Base-by-base conservation (phyloP, 1,140 invertebrate species). In the Parasteatoda tepidariorum region DNA sequence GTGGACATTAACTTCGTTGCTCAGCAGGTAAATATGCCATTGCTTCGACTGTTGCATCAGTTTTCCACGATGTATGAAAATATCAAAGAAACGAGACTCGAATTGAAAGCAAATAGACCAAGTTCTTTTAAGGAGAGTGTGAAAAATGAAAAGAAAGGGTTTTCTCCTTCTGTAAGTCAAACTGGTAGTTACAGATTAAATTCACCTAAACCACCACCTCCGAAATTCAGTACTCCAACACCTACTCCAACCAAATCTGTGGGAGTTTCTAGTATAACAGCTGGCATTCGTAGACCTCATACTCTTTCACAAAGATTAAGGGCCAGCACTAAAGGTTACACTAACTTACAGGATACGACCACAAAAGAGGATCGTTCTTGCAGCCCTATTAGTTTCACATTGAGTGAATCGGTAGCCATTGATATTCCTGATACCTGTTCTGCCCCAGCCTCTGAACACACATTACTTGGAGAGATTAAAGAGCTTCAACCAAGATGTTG, bases 11-110 rank as follows among this genome's bases (percentile, higher is more conserved):
- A 94, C 66, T 96, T 95, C 86, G 96, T 97, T 86, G 95, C 94
- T 75, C 96, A 97, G 87, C 94, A 94, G 91, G 93, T 97, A 7
- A 98, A 98, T 88, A 98, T 99, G 96, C 96, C 97, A 0, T 89
- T 99, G 48, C 89, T 99, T 28, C 90, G 97, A 75, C 91, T 99
- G 28, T 90, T 98, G 54, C 96, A 98, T 91, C 97, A 99, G 90
- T 97, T 99, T 85, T 95, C 94, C 85, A 97, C 97, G 84, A 98
- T 99, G 96, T 97, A 98, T 89, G 95, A 97, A 89, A 98, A 98
- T 90, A 96, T 98, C 4, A 96, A 97, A 87, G 95, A 97, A 87
- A 98, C 97, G 1, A 94, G 96, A 88, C 93, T 94, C 86, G 96
- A 97, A 86, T 90, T 98, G 66, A 89, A 90, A 83, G 89, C 91